Evolutionary conservation across 2,888 invertebrate genomes (phyloP).

Genomic region (Agrenia bidenticulata): DNA sequence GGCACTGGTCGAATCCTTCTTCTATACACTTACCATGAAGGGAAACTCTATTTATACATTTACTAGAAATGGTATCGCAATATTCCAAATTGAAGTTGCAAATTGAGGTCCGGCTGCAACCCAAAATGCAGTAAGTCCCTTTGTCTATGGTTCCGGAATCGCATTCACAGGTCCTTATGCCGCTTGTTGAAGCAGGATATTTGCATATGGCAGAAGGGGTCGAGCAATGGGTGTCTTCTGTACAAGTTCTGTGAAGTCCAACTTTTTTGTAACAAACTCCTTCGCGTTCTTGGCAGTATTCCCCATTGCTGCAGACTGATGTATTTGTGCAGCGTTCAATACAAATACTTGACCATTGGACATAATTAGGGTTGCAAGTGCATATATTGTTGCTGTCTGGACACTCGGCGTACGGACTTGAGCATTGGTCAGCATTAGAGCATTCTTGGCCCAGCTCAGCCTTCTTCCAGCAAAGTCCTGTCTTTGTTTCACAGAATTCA

Average conservation of each 20-base stretch:
- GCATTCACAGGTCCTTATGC: neutral
- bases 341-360: neutral
- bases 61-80: neutral
- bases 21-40: neutral
- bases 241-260: neutral
- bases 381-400: neutral
- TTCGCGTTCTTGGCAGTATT: neutral
- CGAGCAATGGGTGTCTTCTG: neutral
- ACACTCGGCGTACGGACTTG: neutral
- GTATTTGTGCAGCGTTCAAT: neutral
- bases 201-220: neutral
- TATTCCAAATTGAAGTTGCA: neutral
- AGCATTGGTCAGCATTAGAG: constrained; percentile 9
- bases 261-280: neutral
- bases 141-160: neutral
- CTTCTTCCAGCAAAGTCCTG: neutral
- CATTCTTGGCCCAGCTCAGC: neutral
- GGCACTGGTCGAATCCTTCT: neutral
- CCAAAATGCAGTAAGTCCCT: neutral
- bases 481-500: neutral
- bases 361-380: neutral
- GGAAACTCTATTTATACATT: neutral
- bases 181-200: too few species aligned
- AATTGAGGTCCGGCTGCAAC: neutral
- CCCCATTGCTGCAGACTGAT: neutral